Evolutionary conservation across 2,797 vertebrate species (phyloP), one percentile per base, ranked within the genome.

Genomic region (Champsocephalus gunnari): DNA sequence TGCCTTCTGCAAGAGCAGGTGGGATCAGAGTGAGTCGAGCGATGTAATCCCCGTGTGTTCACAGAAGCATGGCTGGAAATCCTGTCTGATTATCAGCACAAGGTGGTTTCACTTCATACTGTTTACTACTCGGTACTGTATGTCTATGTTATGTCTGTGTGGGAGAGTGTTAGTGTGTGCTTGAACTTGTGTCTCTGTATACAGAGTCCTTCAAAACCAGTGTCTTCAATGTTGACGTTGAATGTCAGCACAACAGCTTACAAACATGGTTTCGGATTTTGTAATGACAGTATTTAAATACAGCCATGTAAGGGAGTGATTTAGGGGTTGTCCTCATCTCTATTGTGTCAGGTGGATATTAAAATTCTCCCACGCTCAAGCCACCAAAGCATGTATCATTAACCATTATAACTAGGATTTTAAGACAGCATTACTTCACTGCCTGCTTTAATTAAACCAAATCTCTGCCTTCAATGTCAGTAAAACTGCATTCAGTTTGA

Each of bases 41-140:
- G 8, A 9, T 80, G 66, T 87, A 83, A 90, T 90, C 85, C 77
- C 64, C 19, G 65, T 68, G 24, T 89, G 85, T 77, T 87, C 77
- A 85, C 67, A 80, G 75, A 70, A 43, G 71, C 80, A 84, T 80
- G 71, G 75, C 71, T 66, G 75, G 79, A 82, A 73, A 86, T 79
- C 66, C 65, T 24, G 70, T 83, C 61, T 70, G 80, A 79, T 79
- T 80, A 75, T 75, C 66, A 80, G 74, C 56, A 55, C 14, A 51
- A 69, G 45, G 38, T 73, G 75, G 53, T 74, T 79, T 80, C 71
- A 72, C 61, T 74, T 73, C 44, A 50, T 54, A 10, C 24, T 47
- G 17, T 75, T 38, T 49, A 5, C 57, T 38, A 14, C 53, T 17
- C 19, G 44, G 9, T 16, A 28, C 24, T 28, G 24, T 3, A 1